phyloP scores from a whole-genome alignment of 2,797 vertebrate species.

The Danio aesculapii region DNA sequence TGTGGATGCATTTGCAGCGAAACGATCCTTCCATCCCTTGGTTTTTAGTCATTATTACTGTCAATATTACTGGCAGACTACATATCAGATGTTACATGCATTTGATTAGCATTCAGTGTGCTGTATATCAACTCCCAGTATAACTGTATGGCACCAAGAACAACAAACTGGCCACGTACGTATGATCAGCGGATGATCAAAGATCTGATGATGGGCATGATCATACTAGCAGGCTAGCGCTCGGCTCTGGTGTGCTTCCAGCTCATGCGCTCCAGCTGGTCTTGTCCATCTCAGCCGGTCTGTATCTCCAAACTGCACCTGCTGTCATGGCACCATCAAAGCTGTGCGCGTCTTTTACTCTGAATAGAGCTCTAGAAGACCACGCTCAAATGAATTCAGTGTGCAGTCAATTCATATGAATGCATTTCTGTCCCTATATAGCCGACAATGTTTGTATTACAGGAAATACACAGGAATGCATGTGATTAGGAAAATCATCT shows the following conservation, averaged over 20 bases:
- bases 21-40: not conserved
- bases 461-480: not conserved
- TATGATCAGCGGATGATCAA: conserved; percentile 22
- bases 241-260: conserved; percentile 22
- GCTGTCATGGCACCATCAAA: conserved; percentile 35
- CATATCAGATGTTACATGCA: not conserved
- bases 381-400: not conserved
- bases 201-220: conserved; percentile 19
- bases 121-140: not conserved
- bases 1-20: not conserved
- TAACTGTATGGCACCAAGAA: not conserved
- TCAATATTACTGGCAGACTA: not conserved
- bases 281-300: conserved; percentile 37
- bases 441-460: not conserved
- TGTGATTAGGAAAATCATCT: not conserved
- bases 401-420: not conserved
- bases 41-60: not conserved
- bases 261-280: conserved; percentile 31
- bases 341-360: not conserved
- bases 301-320: conserved; percentile 38
- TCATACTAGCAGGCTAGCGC: not conserved
- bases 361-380: not conserved
- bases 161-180: not conserved
- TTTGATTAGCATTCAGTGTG: not conserved
- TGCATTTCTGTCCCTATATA: not conserved